Base-by-base conservation (phyloP, 1,140 invertebrate species). In the Conus ventricosus region DNA sequence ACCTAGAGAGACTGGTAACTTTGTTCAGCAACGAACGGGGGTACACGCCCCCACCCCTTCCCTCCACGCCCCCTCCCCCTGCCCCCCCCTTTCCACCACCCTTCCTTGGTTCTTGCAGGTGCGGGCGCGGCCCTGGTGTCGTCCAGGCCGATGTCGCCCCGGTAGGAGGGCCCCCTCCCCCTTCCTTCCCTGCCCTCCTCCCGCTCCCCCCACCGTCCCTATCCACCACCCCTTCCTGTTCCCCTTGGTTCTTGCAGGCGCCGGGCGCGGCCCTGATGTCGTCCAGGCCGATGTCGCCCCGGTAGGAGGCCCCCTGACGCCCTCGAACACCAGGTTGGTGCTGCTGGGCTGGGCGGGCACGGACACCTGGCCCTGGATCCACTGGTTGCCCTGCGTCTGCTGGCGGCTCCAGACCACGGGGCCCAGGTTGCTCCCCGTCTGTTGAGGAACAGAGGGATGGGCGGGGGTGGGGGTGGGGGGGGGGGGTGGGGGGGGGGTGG, bases 211-310 rank as follows among this genome's bases (percentile, higher is more conserved):
- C 39, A 39, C 39, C 39, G 39, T 39, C 3, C 39, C 39, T 39
- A 39, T 39, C 39, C 39, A 39, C 39, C 39, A 39, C 39, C 39
- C 39, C 39, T 1, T 60, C 57, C 57, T 20, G 54, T 17, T 78
- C 85, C 15, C 82, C 82, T 27, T 60, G 57, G 55, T 63, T 67
- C 13, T 25, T 60, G 71, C 92, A 92, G 15, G 71, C 11, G 5
- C 97, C 97, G 81, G 95, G 96, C 10, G 95, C 95, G 87, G 97
- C 96, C 5, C 96, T 96, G 67, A 97, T 96, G 88, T 97, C 97
- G 93, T 97, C 97, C 39, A 97, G 96, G 15, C 97, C 97, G 91
- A 97, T 97, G 90, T 97, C 97, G 20, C 97, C 97, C 90, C 97
- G 94, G 67, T 57, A 90, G 23, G 67, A 53, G 10, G 97, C 8